Percentiles rank a stretch among this genome's conserved stretches.
phyloP scores from a whole-genome alignment of 2,113 vertebrate genomes.

The Holacanthus passer region DNA sequence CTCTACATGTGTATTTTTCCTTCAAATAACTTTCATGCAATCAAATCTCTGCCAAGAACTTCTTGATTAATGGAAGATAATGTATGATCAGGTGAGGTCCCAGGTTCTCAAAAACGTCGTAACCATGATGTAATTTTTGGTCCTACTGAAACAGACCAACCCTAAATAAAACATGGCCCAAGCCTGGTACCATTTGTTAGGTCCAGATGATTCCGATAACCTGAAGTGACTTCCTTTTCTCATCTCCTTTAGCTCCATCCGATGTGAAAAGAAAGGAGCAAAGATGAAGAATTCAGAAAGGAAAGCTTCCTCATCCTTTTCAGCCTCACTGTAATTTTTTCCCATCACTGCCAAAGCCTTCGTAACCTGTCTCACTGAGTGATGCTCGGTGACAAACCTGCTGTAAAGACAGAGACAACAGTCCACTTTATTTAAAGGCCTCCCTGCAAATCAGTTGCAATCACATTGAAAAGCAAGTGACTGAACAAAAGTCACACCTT shows the following conservation, averaged over 20 bases:
- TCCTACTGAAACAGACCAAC: slow-evolving; percentile 5
- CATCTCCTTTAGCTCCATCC: slow-evolving; percentile 58
- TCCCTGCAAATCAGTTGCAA: not conserved
- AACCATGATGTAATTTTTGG: not conserved
- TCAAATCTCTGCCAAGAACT: not conserved
- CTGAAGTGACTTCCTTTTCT: slow-evolving; percentile 55
- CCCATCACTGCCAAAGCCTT: slow-evolving; percentile 69
- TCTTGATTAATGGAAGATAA: not conserved
- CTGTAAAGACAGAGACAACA: slow-evolving; percentile 13
- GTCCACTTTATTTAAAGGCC: not conserved
- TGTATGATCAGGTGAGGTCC: not conserved
- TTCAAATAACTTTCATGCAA: not conserved
- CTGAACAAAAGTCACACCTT: not conserved
- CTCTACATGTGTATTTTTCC: not conserved
- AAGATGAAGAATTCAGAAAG: slow-evolving; percentile 36
- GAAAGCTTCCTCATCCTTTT: slow-evolving; percentile 34
- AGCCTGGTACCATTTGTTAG: not conserved
- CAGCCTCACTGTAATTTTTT: slow-evolving; percentile 47
- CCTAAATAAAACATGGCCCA: not conserved
- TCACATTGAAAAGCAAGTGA: slow-evolving; percentile 2
- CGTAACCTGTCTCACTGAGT: slow-evolving; percentile 53
- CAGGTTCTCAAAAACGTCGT: not conserved
- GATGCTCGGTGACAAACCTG: slow-evolving; percentile 21
- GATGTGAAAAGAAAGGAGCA: slow-evolving; percentile 47
- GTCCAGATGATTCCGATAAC: not conserved